Evolutionary conservation across 2,797 vertebrate species (phyloP), one percentile per base, ranked within the genome.

Genomic region (Mormyrops attenuatus): DNA sequence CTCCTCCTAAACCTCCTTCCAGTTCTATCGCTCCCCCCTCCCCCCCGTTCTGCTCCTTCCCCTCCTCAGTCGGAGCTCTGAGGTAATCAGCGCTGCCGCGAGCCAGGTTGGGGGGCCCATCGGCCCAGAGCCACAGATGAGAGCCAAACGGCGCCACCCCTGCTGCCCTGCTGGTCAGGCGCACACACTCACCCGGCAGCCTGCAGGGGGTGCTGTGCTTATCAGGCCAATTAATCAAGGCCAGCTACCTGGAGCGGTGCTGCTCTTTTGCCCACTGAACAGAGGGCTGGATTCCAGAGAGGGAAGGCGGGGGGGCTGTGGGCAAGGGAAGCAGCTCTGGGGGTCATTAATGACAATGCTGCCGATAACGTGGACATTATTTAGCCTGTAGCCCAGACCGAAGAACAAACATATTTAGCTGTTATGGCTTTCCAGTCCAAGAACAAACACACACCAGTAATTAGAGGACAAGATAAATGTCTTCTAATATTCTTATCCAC

Each of bases 171-270:
- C 52, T 9, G 85, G 30, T 34, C 52, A 57, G 85, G 30, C 15
- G 30, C 30, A 34, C 55, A 38, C 38, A 57, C 55, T 87, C 53
- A 57, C 53, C 86, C 52, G 20, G 86, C 17, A 30, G 86, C 52
- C 52, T 41, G 34, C 30, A 20, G 57, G 87, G 63, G 88, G 34
- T 1, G 63, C 50, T 11, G 15, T 49, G 44, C 53, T 5, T 85
- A 89, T 89, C 38, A 11, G 80, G n/a, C 80, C 69, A 20, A 89
- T 85, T 85, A 22, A 63, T 60, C 38, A 63, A 63, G 80, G 80
- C 44, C 80, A 85, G 52, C 9, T 80, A 49, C 66, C 66, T 38
- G 17, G 3, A 87, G 85, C 13, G 9, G 52, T 52, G 52, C 85
- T 57, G 85, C 85, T 57, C 52, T 57, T 20, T 22, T 15, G 38